Evolutionary conservation across 2,797 vertebrate genomes (phyloP).

Genomic region (Ataeniobius toweri): DNA sequence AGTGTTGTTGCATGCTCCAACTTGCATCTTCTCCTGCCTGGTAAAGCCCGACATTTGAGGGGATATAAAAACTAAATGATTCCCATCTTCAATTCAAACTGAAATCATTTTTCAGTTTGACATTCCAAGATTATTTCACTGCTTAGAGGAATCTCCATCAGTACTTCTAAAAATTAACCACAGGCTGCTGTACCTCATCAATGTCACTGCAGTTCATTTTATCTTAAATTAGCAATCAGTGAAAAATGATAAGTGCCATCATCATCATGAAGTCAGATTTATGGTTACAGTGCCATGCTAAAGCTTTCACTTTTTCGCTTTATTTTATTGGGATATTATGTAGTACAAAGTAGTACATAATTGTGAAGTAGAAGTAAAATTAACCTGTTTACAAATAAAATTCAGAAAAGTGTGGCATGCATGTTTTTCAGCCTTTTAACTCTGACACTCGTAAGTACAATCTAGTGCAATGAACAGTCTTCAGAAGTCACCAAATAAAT

Average conservation of each 20-base stretch:
- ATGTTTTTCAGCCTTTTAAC: background rate
- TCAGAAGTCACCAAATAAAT: background rate
- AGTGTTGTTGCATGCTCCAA: slow-evolving; percentile 43
- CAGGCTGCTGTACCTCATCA: slow-evolving; percentile 20
- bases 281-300: background rate
- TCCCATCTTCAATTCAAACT: slow-evolving; percentile 35
- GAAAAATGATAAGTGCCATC: slow-evolving; percentile 20
- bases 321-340: background rate
- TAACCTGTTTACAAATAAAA: background rate
- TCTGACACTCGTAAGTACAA: background rate
- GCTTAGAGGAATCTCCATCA: slow-evolving; percentile 35
- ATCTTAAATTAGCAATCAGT: slow-evolving; percentile 33
- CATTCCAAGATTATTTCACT: slow-evolving; percentile 29
- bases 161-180: slow-evolving; percentile 16
- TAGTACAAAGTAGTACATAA: background rate
- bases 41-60: slow-evolving; percentile 23
- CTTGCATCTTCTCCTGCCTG: slow-evolving; percentile 32
- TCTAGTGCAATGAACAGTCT: background rate
- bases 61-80: slow-evolving; percentile 20
- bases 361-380: background rate
- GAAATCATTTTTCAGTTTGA: slow-evolving; percentile 48
- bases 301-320: background rate
- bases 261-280: slow-evolving; percentile 25
- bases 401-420: background rate
- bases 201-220: slow-evolving; percentile 27